A percentile compares a stretch with the other conserved stretches of the same genome.
Conservation (phyloP, 2,888 invertebrate genomes). For the Caenorhabditis sp. region DNA sequence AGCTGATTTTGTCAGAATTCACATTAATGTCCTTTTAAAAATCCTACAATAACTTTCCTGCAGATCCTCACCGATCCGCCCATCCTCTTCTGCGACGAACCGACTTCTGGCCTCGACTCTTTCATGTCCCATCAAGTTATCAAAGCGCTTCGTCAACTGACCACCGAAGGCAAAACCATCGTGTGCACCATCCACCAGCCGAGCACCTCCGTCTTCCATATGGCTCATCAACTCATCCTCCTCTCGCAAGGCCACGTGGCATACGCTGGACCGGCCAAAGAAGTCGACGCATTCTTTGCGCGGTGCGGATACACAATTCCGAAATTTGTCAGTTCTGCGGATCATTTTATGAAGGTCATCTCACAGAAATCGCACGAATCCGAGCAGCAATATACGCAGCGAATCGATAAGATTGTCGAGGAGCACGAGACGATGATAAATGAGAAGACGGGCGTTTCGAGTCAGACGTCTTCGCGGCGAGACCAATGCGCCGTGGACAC, state of each 20-base stretch:
- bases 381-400: conserved; percentile 54
- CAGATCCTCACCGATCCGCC: conserved; percentile 76
- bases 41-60: not conserved
- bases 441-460: conserved; percentile 24
- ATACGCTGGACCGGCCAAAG: conserved; percentile 71
- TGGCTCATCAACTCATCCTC: conserved; percentile 87
- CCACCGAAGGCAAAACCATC: conserved; percentile 90
- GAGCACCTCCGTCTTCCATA: conserved; percentile 91
- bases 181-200: conserved; percentile 96
- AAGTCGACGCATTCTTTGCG: conserved; percentile 67
- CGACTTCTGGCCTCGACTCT: conserved; percentile 74
- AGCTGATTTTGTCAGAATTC: no score
- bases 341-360: conserved; percentile 81
- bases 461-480: conserved; percentile 39
- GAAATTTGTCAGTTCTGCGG: conserved; percentile 75
- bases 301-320: conserved; percentile 75
- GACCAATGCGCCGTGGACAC: not conserved
- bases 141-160: conserved; percentile 48
- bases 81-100: conserved; percentile 76
- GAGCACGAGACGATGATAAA: conserved; percentile 24
- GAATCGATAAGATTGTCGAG: conserved; percentile 49
- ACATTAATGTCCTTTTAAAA: not conserved
- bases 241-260: conserved; percentile 70
- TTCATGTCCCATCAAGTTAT: conserved; percentile 73
- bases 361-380: conserved; percentile 59